Percentiles rank a stretch among this genome's conserved stretches.
These are phyloP conservation scores for Spodoptera exigua DNA, from an alignment of 2,888 invertebrate species.

Conservation along the genomic window DNA sequence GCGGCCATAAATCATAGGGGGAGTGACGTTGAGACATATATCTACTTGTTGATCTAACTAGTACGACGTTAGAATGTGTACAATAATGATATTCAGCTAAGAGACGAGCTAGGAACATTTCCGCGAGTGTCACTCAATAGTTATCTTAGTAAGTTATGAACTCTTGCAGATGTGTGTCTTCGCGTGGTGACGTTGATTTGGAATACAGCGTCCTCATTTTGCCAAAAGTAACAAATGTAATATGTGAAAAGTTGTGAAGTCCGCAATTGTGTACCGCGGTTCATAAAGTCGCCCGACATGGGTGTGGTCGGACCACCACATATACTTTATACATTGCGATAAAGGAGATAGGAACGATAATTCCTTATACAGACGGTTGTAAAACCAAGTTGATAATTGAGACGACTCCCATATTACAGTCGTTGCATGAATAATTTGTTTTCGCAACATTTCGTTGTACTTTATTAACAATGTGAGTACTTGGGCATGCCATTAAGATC, in stretches of 20 bases:
- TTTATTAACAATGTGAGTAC: constrained; percentile 34
- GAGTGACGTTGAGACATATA: constrained; percentile 58
- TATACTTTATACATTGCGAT: constrained; percentile 50
- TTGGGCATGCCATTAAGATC: constrained; percentile 31
- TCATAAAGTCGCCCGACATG: constrained; percentile 44
- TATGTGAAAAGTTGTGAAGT: constrained; percentile 23
- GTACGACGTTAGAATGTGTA: constrained; percentile 35
- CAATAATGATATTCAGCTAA: constrained; percentile 43
- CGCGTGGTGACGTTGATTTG: constrained; percentile 1
- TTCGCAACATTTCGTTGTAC: constrained; percentile 34
- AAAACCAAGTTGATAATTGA: constrained; percentile 50
- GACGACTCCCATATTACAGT: constrained; percentile 46
- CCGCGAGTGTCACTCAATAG: constrained; percentile 41
- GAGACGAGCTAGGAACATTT: constrained; percentile 33
- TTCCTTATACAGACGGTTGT: constrained; percentile 49
- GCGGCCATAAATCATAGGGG: constrained; percentile 71
- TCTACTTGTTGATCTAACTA: constrained; percentile 72
- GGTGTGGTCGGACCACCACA: constrained; percentile 46
- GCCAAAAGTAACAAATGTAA: constrained; percentile 7
- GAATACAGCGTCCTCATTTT: not conserved
- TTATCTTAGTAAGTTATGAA: constrained; percentile 14
- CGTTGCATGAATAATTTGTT: constrained; percentile 41
- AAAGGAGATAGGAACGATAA: constrained; percentile 55
- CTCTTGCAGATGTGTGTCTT: not conserved
- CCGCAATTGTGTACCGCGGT: constrained; percentile 47